Evolutionary conservation across 1,140 invertebrate genomes (phyloP), one percentile per base, ranked within the genome.

Genomic region (Anastrepha ludens): DNA sequence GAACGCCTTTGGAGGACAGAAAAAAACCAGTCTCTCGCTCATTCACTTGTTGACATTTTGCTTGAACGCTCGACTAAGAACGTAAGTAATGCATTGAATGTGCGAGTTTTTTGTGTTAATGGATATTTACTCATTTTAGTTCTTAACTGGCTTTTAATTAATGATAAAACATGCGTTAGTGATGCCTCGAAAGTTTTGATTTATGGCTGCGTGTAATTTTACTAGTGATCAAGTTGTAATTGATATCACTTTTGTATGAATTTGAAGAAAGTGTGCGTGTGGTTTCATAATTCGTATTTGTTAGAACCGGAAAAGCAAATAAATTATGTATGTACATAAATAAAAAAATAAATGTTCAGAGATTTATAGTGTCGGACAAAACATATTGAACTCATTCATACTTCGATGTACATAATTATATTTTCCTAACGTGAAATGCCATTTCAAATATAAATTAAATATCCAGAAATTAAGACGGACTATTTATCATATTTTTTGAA

Each of bases 131-230:
- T 81, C 17, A 55, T 81, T 81, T 81, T 41, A 2, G 17, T 8
- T 50, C 55, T 50, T 81, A 81, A 81, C 47, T 50, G 6, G n/a
- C 74, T 29, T 50, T n/a, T 29, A 81, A 81, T 81, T 81, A 81
- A 81, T 55, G 47, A 55, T 13, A 55, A 17, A 6, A 58, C 11
- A 47, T 74, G 70, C 41, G 44, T 74, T 47, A 44, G 44, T 47
- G 70, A 44, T 50, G 64, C 13, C 13, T 2, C 17, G 39, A 17
- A 17, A 41, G 17, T 50, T 81, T 81, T 81, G 74, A 81, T 81
- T 55, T 50, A 81, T 20, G 13, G 74, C 44, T 3, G 7, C 2
- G 17, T 29, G 8, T 81, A 58, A 29, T 29, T 20, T 55, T 58
- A 20, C 47, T 58, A 81, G 55, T 55, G 20, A 9, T 17, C 44